Evolutionary conservation across 2,888 invertebrate genomes (phyloP), one percentile per base, ranked within the genome.

Genomic region (Amphimallon solstitiale): DNA sequence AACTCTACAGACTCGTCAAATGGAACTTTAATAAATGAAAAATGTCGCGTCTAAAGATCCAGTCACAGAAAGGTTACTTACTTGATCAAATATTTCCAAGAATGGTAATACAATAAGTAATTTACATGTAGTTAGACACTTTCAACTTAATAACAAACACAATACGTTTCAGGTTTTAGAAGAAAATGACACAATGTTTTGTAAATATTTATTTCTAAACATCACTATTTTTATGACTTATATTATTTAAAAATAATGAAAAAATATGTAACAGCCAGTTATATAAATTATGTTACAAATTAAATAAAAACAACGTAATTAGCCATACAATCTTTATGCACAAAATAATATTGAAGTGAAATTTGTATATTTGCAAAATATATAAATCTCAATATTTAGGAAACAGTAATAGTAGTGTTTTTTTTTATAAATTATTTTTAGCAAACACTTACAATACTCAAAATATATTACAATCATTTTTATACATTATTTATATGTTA

Each of bases 241-340:
- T 77, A 75, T 77, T 70, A 69, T 74, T 78, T 74, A 76, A 78
- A 79, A 80, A 77, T 77, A 77, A 80, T 79, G 77, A 79, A 80
- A 79, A 80, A 79, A 79, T 77, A 79, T 78, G 78, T 80, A 80
- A 81, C 81, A 80, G 81, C 80, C 80, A 81, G 79, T 75, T 77
- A 76, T 73, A 72, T 77, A 79, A 80, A 79, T 77, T 78, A 80
- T 79, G 71, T 75, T 74, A 75, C 71, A 72, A 70, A 71, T 71
- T 70, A 71, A 70, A 68, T 63, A 68, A 66, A 68, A 66, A 72
- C 52, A 68, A 65, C 45, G 49, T 56, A 51, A 51, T 63, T 34
- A 66, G 66, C 66, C 46, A 64, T 43, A 65, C 35, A 49, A 43
- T 34, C 38, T 51, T 60, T 65, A 65, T 65, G 65, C 51, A 63